These are phyloP conservation scores for Nansenia antarctica DNA, from an alignment of 2,113 vertebrate species.

Conservation along the genomic window DNA sequence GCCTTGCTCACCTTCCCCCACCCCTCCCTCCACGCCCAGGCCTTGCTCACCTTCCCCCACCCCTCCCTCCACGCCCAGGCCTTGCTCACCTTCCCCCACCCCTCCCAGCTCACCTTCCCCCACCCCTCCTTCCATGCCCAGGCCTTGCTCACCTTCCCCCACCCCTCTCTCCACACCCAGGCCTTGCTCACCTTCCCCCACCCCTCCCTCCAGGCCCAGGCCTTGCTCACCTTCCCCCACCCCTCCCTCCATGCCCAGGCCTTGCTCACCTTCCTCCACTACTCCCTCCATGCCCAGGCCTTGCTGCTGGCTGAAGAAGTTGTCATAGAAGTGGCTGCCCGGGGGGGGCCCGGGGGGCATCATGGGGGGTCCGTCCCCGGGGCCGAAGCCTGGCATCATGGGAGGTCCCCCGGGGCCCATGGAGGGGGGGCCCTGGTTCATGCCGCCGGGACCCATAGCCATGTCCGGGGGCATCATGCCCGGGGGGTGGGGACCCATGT, in stretches of 20 bases:
- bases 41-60: slow-evolving; percentile 73
- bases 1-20: slow-evolving; percentile 72
- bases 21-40: slow-evolving; percentile 77
- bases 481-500: too few species aligned
- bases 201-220: slow-evolving; percentile 77
- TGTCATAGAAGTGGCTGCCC: slow-evolving; percentile 84
- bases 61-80: slow-evolving; percentile 78
- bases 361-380: slow-evolving; percentile 79
- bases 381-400: slow-evolving; percentile 82
- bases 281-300: slow-evolving; percentile 78
- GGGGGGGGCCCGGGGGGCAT: slow-evolving; percentile 76
- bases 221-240: slow-evolving; percentile 73
- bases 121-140: slow-evolving; percentile 77
- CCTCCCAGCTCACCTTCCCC: slow-evolving; percentile 67
- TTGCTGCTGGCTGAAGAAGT: slow-evolving; percentile 86
- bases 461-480: slow-evolving; percentile 76
- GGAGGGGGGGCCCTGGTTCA: slow-evolving; percentile 76
- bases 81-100: too few species aligned
- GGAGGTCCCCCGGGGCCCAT: slow-evolving; percentile 73
- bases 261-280: slow-evolving; percentile 67
- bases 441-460: slow-evolving; percentile 76
- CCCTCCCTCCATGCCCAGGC: slow-evolving; percentile 78
- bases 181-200: slow-evolving; percentile 72
- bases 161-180: slow-evolving; percentile 77
- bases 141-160: slow-evolving; percentile 72